Evolutionary conservation across 2,888 invertebrate species (phyloP).

Genomic region (Gasteruption jaculator): DNA sequence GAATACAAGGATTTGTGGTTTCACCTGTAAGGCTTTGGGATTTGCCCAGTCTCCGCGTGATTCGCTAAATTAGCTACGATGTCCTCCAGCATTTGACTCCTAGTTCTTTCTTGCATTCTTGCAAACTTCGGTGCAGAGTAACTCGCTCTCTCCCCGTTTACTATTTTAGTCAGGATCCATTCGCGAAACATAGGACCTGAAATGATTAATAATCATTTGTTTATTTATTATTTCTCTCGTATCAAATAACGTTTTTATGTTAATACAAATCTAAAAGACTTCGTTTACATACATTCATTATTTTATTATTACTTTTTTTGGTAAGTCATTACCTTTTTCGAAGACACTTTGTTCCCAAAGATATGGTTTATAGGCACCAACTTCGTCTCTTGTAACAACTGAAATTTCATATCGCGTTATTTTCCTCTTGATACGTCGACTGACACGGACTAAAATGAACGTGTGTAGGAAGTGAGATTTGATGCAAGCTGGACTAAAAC

Average conservation of each 20-base stretch:
- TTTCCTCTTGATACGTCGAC: conserved; percentile 79
- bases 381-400: conserved; percentile 90
- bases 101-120: conserved; percentile 88
- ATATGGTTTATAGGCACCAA: conserved; percentile 93
- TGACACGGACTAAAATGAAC: conserved; percentile 86
- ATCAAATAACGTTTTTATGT: not conserved
- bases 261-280: conserved; percentile 5
- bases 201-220: conserved; percentile 1
- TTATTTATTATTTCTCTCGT: not conserved
- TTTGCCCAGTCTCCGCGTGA: conserved; percentile 92
- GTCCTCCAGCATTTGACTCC: conserved; percentile 92
- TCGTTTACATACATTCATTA: not conserved
- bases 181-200: conserved; percentile 84
- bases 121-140: conserved; percentile 95
- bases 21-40: conserved; percentile 84
- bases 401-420: conserved; percentile 88
- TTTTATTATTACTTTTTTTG: too few species aligned
- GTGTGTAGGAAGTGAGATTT: conserved; percentile 94
- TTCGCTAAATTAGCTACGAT: conserved; percentile 90
- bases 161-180: conserved; percentile 90
- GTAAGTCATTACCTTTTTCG: conserved; percentile 63
- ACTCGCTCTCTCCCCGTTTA: conserved; percentile 88
- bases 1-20: too few species aligned
- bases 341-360: conserved; percentile 93
- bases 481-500: conserved; percentile 89